Percentiles rank a stretch among this genome's conserved stretches.
These are phyloP conservation scores for Saiga tatarica DNA, from an alignment of 2,113 vertebrate species.

Conservation along the genomic window DNA sequence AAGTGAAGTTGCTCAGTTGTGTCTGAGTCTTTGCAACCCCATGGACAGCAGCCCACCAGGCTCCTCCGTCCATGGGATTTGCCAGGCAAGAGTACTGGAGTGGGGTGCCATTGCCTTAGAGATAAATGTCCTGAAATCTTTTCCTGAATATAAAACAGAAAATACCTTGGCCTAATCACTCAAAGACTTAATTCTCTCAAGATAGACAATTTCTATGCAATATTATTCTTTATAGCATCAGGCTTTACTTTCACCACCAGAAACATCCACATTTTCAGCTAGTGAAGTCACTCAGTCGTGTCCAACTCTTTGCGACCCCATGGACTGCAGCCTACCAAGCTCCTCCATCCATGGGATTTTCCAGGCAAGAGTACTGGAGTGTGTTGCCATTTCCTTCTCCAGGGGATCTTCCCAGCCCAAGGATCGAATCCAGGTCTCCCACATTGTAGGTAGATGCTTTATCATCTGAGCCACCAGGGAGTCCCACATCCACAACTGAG, in stretches of 20 bases:
- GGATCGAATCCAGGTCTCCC: neutral
- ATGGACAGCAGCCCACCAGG: no score
- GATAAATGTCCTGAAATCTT: neutral
- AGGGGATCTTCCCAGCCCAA: neutral
- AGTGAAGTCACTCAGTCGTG: neutral
- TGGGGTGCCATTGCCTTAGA: neutral
- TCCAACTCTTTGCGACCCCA: neutral
- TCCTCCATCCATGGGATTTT: accelerated
- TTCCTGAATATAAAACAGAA: neutral
- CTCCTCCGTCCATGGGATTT: no score
- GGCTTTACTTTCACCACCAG: neutral
- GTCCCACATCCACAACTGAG: neutral
- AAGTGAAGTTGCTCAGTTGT: no score
- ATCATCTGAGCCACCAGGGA: accelerated
- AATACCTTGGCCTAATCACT: neutral
- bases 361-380: neutral
- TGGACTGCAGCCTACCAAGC: neutral
- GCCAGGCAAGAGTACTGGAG: no score
- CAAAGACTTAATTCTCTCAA: neutral
- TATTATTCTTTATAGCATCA: neutral
- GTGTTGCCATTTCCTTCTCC: neutral
- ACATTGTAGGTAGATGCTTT: neutral
- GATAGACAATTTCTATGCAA: neutral
- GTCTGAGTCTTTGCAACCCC: no score
- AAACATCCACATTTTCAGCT: neutral